Base-by-base conservation (phyloP, 1,140 invertebrate genomes). In the Eupristina koningsbergeri region DNA sequence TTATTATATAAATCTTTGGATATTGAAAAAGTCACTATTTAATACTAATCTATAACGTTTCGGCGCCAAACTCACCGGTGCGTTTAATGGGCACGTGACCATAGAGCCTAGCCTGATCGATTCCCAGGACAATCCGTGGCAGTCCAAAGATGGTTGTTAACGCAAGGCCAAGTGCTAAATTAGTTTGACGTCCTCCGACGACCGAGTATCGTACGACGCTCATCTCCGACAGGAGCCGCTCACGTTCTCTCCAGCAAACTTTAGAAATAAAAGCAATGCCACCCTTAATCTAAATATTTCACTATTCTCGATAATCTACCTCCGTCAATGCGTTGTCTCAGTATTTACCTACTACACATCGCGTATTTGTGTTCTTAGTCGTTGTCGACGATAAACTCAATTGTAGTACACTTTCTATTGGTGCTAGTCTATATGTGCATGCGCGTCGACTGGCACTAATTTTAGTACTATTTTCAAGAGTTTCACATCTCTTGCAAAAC, bases 41-140 rank as follows among this genome's bases (percentile, higher is more conserved):
- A 50, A 9, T 8, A 50, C 47, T 17, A 8, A 50, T 50, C 26
- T 26, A 58, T 22, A 45, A 45, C 41, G 19, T 58, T 2, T 74
- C 13, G 45, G 45, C 15, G 50, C 19, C 36, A 63, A 11, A 90
- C 94, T 94, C 87, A 96, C 95, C 95, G 87, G 94, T 94, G 85
- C 95, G 92, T 88, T 96, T 96, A 69, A 75, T 47, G 93, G 92
- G 87, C 93, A 74, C 93, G 88, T 95, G 94, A 47, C 94, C 94
- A 87, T 96, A 95, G 80, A 96, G 94, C 81, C 94, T 93, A 88
- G 93, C 94, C 61, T 95, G 93, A 90, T 96, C 95, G 76, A 96
- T 94, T 41, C 95, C 94, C 89, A 93, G 92, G 75, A 93, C 93
- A 26, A 93, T 88, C 84, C 92, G 91, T 94, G 47, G 58, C 0